Evolutionary conservation across 2,113 vertebrate species (phyloP).

Genomic region (Brienomyrus longianalis): DNA sequence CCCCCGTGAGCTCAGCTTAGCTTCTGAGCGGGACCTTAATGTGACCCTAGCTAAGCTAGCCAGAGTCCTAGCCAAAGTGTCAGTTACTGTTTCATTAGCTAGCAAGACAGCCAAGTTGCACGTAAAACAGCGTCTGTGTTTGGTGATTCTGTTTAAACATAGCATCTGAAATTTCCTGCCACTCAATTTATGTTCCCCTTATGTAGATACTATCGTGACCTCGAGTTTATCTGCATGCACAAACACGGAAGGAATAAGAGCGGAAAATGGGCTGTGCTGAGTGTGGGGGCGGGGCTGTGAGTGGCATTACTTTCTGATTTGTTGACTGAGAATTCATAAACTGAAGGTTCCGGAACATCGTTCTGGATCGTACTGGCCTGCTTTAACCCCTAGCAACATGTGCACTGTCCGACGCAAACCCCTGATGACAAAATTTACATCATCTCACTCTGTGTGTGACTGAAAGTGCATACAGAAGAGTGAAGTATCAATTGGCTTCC

Average conservation of each 20-base stretch:
- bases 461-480: neutral
- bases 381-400: neutral
- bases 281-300: neutral
- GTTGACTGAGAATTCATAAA: neutral
- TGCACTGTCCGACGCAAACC: neutral
- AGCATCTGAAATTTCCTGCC: neutral
- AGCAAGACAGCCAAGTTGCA: neutral
- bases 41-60: neutral
- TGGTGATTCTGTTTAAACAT: neutral
- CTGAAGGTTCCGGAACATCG: neutral
- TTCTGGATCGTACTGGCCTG: neutral
- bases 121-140: neutral
- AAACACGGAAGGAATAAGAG: neutral
- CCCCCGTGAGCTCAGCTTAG: neutral
- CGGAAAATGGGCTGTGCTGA: neutral
- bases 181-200: neutral
- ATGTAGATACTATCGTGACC: neutral
- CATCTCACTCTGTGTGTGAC: neutral
- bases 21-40: neutral
- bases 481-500: neutral
- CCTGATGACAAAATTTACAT: neutral
- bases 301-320: neutral
- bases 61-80: neutral
- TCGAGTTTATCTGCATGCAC: neutral
- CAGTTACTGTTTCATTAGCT: neutral